phyloP scores from a whole-genome alignment of 2,113 vertebrate genomes.

The Campylorhamphus procurvoides region DNA sequence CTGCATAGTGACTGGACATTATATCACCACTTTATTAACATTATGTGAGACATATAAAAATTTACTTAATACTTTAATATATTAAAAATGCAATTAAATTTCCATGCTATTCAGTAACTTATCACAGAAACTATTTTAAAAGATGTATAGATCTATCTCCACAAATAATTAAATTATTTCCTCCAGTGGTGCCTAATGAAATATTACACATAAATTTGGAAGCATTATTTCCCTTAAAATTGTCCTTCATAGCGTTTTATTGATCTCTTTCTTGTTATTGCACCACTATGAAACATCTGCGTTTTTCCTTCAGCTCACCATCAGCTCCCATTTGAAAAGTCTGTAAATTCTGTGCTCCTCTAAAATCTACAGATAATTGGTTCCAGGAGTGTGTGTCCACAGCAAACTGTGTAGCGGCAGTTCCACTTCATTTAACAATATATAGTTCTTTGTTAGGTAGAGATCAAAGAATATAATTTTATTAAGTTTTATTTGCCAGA shows the following conservation, averaged over 20 bases:
- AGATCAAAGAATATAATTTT: conserved; percentile 72
- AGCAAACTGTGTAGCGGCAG: conserved; percentile 62
- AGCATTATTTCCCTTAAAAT: conserved; percentile 62
- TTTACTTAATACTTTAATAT: neutral
- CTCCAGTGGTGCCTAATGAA: neutral
- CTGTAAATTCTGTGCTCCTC: conserved; percentile 65
- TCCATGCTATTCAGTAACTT: neutral
- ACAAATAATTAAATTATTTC: conserved; percentile 48
- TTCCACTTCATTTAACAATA: conserved; percentile 67
- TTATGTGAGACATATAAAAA: neutral
- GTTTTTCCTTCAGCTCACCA: conserved; percentile 56
- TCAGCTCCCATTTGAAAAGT: conserved; percentile 62
- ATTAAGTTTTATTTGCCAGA: conserved; percentile 65
- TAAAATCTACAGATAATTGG: conserved; percentile 70
- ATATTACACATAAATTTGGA: conserved; percentile 59
- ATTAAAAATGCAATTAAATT: neutral
- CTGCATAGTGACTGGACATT: neutral
- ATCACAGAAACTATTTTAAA: neutral
- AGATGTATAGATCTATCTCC: neutral
- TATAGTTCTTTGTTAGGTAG: conserved; percentile 65
- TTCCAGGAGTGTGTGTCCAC: conserved; percentile 61
- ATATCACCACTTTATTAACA: neutral
- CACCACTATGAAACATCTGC: conserved; percentile 64
- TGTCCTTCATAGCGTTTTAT: conserved; percentile 45
- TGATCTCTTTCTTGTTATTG: conserved; percentile 67